Evolutionary conservation across 2,888 invertebrate species (phyloP), one percentile per base, ranked within the genome.

Genomic region (Drosophila niveifrons): DNA sequence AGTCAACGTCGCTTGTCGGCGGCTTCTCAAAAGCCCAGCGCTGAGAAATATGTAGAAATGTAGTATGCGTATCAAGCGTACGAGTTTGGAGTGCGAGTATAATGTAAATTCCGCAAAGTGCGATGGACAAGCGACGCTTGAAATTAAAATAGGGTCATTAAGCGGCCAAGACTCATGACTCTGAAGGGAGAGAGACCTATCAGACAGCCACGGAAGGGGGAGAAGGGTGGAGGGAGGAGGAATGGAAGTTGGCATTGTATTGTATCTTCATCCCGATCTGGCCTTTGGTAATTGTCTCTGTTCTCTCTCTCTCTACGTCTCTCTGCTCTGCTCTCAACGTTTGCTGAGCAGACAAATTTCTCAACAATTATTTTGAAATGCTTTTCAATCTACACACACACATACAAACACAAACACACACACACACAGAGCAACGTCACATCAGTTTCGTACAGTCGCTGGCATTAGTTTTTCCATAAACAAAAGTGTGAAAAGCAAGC

Each of bases 101-200:
- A 88, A 84, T 82, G 88, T 85, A 87, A 89, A 84, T 85, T 84
- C 85, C 86, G 76, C 82, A 89, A 84, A 89, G 89, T 82, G 88
- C 82, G 83, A 88, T 83, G 83, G 84, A 88, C 89, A 84, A 85
- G 88, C 82, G 84, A 85, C 73, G 83, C 83, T 80, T 79, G 75
- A 85, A 85, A 85, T 85, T 85, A 85, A 85, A 85, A 89, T 88
- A 88, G 89, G 85, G 89, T 85, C 89, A 85, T 85, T 85, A 89
- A 82, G 88, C 86, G 82, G 53, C 55, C 47, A 59, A 47, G 66
- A 65, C 34, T 61, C 57, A 50, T 41, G 48, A 46, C 41, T 31
- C 46, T n/a, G n/a, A 29, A 52, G 48, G 61, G 57, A 72, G 65
- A 52, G 66, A 51, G 57, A 62, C 56, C 50, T 50, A 58, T 52